A percentile compares a stretch with the other conserved stretches of the same genome.
These are phyloP conservation scores for Nibea albiflora DNA, from an alignment of 2,113 vertebrate species.

Conservation along the genomic window DNA sequence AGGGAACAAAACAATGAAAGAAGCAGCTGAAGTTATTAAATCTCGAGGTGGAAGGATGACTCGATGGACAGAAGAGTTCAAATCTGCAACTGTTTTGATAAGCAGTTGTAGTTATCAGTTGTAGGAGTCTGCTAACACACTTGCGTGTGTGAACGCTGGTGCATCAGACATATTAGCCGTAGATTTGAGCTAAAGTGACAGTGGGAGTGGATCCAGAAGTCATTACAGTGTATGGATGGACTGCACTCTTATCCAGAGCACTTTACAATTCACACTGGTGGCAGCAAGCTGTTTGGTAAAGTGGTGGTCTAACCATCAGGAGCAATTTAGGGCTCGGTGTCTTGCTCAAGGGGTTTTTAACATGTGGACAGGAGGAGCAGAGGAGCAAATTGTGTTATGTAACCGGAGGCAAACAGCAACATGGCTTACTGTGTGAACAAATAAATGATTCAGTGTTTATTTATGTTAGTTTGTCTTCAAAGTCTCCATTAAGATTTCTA, in stretches of 20 bases:
- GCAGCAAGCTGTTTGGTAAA: background rate
- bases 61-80: background rate
- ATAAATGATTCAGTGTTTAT: background rate
- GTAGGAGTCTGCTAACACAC: too few species aligned
- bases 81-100: background rate
- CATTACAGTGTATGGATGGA: background rate
- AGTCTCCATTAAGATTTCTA: background rate
- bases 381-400: constrained; percentile 11
- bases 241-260: background rate
- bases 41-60: background rate
- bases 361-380: background rate
- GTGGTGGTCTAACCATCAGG: background rate
- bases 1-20: background rate
- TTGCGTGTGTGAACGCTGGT: background rate
- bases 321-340: background rate
- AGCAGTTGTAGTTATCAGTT: too few species aligned
- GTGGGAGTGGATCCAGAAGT: background rate
- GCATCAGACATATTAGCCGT: background rate
- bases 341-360: background rate
- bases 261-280: background rate
- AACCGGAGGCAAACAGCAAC: background rate
- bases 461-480: background rate
- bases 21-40: background rate
- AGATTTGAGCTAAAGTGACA: background rate
- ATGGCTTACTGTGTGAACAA: background rate